These are phyloP conservation scores for Athene noctua DNA, from an alignment of 2,113 vertebrate species.

Conservation along the genomic window DNA sequence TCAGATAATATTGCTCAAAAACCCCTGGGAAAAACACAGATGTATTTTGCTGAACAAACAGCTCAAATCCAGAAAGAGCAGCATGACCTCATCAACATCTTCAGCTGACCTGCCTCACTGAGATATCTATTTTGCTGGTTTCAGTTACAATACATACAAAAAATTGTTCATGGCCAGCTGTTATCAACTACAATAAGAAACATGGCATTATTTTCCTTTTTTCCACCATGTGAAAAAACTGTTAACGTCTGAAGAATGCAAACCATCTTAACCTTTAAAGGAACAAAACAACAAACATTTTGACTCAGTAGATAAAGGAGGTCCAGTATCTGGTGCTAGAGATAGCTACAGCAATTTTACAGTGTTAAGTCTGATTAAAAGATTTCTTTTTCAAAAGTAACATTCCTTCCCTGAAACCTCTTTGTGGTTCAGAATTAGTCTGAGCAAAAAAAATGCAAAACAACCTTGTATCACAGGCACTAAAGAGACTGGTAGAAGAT, in stretches of 20 bases:
- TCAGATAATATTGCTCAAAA: not conserved
- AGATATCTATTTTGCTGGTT: not conserved
- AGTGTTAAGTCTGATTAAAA: not conserved
- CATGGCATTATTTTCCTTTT: not conserved
- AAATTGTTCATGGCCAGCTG: not conserved
- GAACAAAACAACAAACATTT: not conserved
- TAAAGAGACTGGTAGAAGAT: not conserved
- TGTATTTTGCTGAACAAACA: not conserved
- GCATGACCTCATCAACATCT: not conserved
- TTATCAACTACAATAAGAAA: not conserved
- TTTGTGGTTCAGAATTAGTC: not conserved
- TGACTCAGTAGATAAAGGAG: not conserved
- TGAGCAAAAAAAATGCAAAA: not conserved
- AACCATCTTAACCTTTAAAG: not conserved
- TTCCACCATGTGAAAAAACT: not conserved
- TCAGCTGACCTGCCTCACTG: not conserved
- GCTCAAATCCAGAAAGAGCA: not conserved
- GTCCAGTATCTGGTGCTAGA: not conserved
- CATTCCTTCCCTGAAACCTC: not conserved
- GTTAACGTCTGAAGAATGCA: not conserved
- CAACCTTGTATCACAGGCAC: not conserved
- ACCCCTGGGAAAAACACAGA: not conserved
- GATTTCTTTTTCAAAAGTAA: not conserved
- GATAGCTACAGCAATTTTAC: not conserved
- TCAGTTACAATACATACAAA: not conserved